Conservation (phyloP, 2,888 invertebrate species). For the Apamea sordens region DNA sequence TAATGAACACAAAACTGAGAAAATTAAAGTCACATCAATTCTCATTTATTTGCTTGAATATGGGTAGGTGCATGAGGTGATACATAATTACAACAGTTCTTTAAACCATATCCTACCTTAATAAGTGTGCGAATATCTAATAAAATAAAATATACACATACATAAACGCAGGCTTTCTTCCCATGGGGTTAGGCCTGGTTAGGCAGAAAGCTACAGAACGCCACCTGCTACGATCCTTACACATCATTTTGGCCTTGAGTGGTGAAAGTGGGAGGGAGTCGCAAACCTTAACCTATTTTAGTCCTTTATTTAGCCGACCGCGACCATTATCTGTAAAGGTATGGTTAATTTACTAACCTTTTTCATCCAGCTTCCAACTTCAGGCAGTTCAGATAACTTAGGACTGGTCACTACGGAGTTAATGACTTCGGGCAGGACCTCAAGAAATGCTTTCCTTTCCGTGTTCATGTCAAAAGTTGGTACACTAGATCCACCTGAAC, state of each 20-base stretch:
- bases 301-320: neutral
- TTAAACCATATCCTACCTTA: too few relatives aligned
- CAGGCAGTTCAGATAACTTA: conserved; percentile 34
- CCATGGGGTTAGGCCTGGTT: too few relatives aligned
- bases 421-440: conserved; percentile 41
- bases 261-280: neutral
- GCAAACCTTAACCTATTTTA: neutral
- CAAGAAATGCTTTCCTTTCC: conserved; percentile 31
- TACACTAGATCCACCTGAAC: neutral
- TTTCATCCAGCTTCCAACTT: conserved; percentile 42
- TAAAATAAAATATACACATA: too few relatives aligned
- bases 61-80: too few relatives aligned
- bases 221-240: too few relatives aligned
- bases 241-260: too few relatives aligned
- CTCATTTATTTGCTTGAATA: too few relatives aligned
- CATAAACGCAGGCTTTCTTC: too few relatives aligned
- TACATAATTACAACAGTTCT: too few relatives aligned
- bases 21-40: neutral
- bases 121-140: too few relatives aligned
- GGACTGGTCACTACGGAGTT: conserved; percentile 36
- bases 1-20: neutral
- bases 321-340: neutral
- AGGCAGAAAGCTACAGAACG: too few relatives aligned
- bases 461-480: conserved; percentile 13
- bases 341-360: conserved; percentile 29